Percentiles rank a stretch among this genome's conserved stretches.
Evolutionary conservation across 2,888 invertebrate genomes (phyloP).

Genomic region (Sinelater perroti): DNA sequence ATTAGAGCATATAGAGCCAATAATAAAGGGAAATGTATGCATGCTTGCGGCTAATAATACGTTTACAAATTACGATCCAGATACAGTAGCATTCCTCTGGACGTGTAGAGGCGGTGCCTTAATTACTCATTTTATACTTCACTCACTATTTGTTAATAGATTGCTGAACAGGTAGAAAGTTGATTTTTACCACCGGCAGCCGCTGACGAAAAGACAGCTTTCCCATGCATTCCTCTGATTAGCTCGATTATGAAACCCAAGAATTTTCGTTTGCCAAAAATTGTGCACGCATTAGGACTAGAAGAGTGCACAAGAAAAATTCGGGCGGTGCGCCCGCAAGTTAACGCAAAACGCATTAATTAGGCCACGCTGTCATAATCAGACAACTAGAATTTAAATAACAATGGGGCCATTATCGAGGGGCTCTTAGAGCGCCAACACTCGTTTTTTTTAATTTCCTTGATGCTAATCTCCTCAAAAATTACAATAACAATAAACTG

Average conservation of each 20-base stretch:
- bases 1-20: slow-evolving; percentile 43
- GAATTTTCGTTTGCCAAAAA: neutral
- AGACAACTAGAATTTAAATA: slow-evolving; percentile 23
- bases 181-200: slow-evolving; percentile 32
- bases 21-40: slow-evolving; percentile 59
- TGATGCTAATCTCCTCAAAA: slow-evolving; percentile 24
- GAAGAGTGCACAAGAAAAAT: slow-evolving; percentile 4
- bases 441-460: slow-evolving; percentile 15
- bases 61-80: slow-evolving; percentile 60
- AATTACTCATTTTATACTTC: slow-evolving; percentile 60
- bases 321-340: too few relatives aligned
- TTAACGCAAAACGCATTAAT: too few relatives aligned
- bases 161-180: slow-evolving; percentile 47
- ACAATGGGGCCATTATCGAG: slow-evolving; percentile 23
- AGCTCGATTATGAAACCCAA: slow-evolving; percentile 20
- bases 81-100: slow-evolving; percentile 59
- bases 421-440: neutral
- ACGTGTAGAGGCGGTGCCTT: slow-evolving; percentile 59
- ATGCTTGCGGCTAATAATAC: slow-evolving; percentile 58
- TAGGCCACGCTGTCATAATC: too few relatives aligned
- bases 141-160: slow-evolving; percentile 59
- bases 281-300: neutral
- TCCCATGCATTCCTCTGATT: slow-evolving; percentile 24
- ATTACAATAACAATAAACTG: slow-evolving; percentile 27
- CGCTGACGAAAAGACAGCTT: slow-evolving; percentile 27